Evolutionary conservation across 2,113 vertebrate genomes (phyloP).

Genomic region (Toxostoma redivivum): DNA sequence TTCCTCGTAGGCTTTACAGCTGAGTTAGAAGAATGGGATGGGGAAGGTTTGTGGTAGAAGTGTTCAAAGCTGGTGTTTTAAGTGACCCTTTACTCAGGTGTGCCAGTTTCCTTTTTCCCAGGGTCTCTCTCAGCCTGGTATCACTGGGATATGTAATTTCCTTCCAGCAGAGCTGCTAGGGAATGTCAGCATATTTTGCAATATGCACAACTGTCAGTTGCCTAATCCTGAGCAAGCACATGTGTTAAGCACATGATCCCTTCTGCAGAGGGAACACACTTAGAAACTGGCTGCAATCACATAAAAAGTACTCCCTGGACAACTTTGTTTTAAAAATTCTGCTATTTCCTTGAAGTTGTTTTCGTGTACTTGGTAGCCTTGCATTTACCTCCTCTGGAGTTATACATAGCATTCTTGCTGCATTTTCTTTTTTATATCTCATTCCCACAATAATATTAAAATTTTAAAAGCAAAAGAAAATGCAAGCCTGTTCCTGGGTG

Average conservation of each 20-base stretch:
- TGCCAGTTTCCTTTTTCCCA: conserved; percentile 38
- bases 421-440: background rate
- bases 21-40: background rate
- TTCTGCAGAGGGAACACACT: background rate
- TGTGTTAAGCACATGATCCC: conserved; percentile 51
- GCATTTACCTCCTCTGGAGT: background rate
- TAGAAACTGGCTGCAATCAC: background rate
- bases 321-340: background rate
- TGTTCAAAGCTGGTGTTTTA: background rate
- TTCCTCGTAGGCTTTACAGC: background rate
- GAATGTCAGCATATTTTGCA: conserved; percentile 25
- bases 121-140: conserved; percentile 29
- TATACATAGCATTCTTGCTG: background rate
- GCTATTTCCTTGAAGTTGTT: background rate
- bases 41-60: background rate
- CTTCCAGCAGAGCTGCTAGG: background rate
- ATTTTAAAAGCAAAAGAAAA: background rate
- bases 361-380: background rate
- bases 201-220: conserved; percentile 36
- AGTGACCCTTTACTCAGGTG: conserved; percentile 12
- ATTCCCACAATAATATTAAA: background rate
- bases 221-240: conserved; percentile 39
- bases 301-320: background rate
- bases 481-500: background rate
- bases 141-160: conserved; percentile 20